Base-by-base conservation (phyloP, 2,888 invertebrate species). In the Melipona beecheii region DNA sequence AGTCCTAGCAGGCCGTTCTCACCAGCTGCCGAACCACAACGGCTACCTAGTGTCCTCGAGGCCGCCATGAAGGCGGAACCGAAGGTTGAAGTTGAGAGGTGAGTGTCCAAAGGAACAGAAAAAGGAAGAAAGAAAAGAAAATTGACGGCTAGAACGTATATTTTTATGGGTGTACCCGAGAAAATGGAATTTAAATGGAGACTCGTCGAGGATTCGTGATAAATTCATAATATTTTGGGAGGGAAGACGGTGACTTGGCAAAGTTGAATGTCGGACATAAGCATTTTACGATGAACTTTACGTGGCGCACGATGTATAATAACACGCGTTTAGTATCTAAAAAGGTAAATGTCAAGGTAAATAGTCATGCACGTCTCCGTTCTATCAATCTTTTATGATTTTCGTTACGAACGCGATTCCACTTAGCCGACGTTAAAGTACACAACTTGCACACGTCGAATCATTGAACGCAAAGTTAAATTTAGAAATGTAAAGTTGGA, bases 21-120 rank as follows among this genome's bases (percentile, higher is more conserved):
- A 17, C 94, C 93, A 5, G 87, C 89, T 6, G 94, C 95, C 19
- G 94, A 94, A 78, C 94, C 95, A 4, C 95, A 95, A 81, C 94
- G 96, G 87, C 90, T 96, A 85, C 96, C 97, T 49, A 97, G 97
- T 31, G 96, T 97, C n/a, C 94, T 98, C 62, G 98, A 98, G 94
- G 97, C 98, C 21, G 98, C 97, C 66, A 98, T 98, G 90, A 98
- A 98, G 93, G 98, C 98, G 21, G 97, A 98, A 91, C 98, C 98
- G 15, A 97, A 98, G 92, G 97, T 97, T 17, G 97, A 97, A 93
- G 95, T 96, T 24, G 96, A 96, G 89, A 94, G 95, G 91, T 94
- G 74, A 49, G 68, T 15, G 24, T 27, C 19, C 4, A 43, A 43
- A 2, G 43, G 43, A 11, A 43, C 0, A 36, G 9, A 36, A 9